Percentiles rank a stretch among this genome's conserved stretches.
phyloP scores from a whole-genome alignment of 1,140 invertebrate species.

The Eumeta japonica region DNA sequence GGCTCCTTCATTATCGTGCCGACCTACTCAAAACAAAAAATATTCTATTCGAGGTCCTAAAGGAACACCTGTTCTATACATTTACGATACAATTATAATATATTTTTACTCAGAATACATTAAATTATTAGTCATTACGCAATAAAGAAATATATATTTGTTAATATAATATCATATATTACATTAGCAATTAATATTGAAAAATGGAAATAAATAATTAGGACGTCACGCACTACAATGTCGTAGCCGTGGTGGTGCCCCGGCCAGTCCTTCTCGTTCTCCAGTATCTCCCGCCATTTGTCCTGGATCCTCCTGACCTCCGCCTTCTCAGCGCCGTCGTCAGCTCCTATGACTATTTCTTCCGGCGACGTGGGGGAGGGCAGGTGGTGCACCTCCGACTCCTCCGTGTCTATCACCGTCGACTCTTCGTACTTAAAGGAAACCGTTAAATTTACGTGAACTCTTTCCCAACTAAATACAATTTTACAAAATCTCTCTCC shows the following conservation, averaged over 20 bases:
- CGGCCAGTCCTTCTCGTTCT: conserved; percentile 38
- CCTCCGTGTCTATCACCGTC: conserved; percentile 68
- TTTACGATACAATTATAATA: conserved; percentile 2
- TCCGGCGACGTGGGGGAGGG: conserved; percentile 59
- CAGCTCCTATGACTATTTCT: conserved; percentile 65
- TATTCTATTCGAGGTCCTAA: no score
- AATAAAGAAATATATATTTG: no score
- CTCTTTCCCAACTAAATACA: neutral
- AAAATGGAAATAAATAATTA: no score
- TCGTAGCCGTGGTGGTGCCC: conserved; percentile 61
- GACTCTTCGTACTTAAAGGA: conserved; percentile 58
- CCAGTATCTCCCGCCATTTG: conserved; percentile 69
- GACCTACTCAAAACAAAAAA: conserved; percentile 25
- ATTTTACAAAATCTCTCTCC: neutral
- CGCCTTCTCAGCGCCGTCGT: conserved; percentile 59
- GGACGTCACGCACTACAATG: conserved; percentile 73
- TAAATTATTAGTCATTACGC: neutral
- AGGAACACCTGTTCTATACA: neutral
- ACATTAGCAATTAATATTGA: no score
- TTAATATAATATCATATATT: no score
- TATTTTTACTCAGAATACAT: conserved; percentile 4
- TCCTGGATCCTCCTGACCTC: conserved; percentile 66
- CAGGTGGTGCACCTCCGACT: conserved; percentile 63
- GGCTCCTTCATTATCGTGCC: conserved; percentile 43
- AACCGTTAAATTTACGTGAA: conserved; percentile 4